These are phyloP conservation scores for Drosophila prolongata DNA, from an alignment of 2,888 invertebrate species.

Conservation along the genomic window DNA sequence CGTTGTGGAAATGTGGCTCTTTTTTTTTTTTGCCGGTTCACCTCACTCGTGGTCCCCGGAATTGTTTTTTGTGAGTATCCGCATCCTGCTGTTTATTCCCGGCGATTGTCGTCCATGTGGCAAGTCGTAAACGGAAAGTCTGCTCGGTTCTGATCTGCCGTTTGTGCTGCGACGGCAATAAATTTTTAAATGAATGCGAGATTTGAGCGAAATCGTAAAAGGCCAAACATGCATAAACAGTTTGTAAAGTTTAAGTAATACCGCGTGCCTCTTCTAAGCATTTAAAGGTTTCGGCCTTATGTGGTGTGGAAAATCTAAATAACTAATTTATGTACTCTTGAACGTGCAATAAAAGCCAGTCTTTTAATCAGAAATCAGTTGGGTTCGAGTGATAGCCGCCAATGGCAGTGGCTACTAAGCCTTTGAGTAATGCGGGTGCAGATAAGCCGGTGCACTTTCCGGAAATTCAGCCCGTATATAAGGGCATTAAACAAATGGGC, in stretches of 20 bases:
- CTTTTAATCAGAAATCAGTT: slow-evolving; percentile 5
- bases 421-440: slow-evolving; percentile 24
- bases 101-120: slow-evolving; percentile 23
- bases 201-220: slow-evolving; percentile 31
- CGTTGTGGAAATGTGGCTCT: slow-evolving; percentile 61
- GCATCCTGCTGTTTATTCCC: slow-evolving; percentile 19
- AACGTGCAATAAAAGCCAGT: slow-evolving; percentile 1
- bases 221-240: slow-evolving; percentile 28
- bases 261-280: slow-evolving; percentile 8
- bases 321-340: slow-evolving; percentile 1
- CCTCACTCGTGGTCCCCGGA: slow-evolving; percentile 8
- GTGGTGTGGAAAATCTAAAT: slow-evolving; percentile 4
- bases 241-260: slow-evolving; percentile 24
- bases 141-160: slow-evolving; percentile 7
- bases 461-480: slow-evolving; percentile 21
- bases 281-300: slow-evolving; percentile 1
- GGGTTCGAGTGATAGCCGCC: not conserved
- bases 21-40: slow-evolving; percentile 37
- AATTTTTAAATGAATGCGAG: slow-evolving; percentile 35
- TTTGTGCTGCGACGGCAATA: slow-evolving; percentile 27
- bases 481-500: slow-evolving; percentile 27
- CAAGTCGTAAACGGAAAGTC: slow-evolving; percentile 24
- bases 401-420: slow-evolving; percentile 1
- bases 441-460: slow-evolving; percentile 26
- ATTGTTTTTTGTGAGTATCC: slow-evolving; percentile 10